Evolutionary conservation across 2,113 vertebrate genomes (phyloP), one percentile per base, ranked within the genome.

Genomic region (Poicephalus meyeri): DNA sequence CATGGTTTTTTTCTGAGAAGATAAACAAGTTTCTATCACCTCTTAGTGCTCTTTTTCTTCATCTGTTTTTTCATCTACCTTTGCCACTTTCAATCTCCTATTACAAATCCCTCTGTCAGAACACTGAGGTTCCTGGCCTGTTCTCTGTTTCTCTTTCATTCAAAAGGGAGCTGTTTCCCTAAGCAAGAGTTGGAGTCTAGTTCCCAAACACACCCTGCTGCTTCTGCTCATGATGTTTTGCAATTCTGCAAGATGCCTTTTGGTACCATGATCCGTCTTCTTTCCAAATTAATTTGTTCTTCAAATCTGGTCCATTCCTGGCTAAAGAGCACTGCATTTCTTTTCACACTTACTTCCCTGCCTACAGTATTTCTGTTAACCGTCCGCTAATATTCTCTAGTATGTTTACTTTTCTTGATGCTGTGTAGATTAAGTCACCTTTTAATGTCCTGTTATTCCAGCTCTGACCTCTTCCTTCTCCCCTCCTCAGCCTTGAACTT

Each of bases 81-180:
- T 31, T 25, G 29, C 53, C 42, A 42, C 21, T 50, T 93, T 52
- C 56, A 50, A 2, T 50, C 33, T 52, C n/a, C 44, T 63, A 13
- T 28, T 50, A 46, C 60, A 70, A 41, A 4, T 46, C 5, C 9
- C 29, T 56, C 53, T 77, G 19, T 18, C 17, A 2, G 11, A 26
- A 6, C 23, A 13, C 0, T 33, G 16, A 39, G 7, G 7, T 49
- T 61, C 13, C 47, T 77, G 39, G 10, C 8, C 25, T 29, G 7
- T 42, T n/a, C 33, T 79, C 71, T 58, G 3, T 16, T 72, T 23
- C 12, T 1, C 16, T 68, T 70, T 49, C 3, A 2, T 44, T 29
- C 16, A 37, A 72, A 72, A 42, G 8, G 7, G 23, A 56, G 4
- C 13, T 39, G 3, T 53, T 86, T 56, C 41, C 39, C 13, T 31